Conservation (phyloP, 2,797 vertebrate genomes). For the Sphenopsis melanotis region DNA sequence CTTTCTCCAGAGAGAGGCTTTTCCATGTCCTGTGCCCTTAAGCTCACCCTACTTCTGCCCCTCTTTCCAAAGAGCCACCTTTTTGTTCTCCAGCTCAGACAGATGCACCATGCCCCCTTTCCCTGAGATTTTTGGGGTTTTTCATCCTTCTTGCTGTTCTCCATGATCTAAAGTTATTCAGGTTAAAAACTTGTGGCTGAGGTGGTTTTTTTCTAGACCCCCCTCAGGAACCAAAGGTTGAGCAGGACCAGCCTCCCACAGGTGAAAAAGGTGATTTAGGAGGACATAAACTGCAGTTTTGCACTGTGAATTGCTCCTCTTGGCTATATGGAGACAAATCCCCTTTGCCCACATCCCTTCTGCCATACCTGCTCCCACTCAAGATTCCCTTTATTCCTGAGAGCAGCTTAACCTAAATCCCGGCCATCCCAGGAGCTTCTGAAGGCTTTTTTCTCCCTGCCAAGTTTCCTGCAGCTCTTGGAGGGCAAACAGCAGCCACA, state of each 20-base stretch:
- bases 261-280: background rate
- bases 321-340: background rate
- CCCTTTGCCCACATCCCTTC: background rate
- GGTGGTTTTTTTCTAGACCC: background rate
- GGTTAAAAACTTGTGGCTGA: background rate
- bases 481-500: conserved; percentile 36
- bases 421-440: background rate
- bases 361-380: background rate
- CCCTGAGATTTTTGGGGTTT: background rate
- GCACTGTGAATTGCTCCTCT: background rate
- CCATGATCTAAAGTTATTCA: background rate
- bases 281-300: background rate
- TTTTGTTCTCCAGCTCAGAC: background rate
- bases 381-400: background rate
- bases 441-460: background rate
- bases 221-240: background rate
- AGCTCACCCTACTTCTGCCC: background rate
- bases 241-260: background rate
- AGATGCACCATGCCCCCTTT: accelerated
- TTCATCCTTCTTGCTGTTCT: background rate
- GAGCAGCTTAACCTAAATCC: background rate
- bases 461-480: background rate
- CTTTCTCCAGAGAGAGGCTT: background rate
- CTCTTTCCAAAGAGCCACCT: background rate
- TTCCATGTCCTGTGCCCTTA: background rate